A percentile compares a stretch with the other conserved stretches of the same genome.
phyloP scores from a whole-genome alignment of 2,797 vertebrate genomes.

The Notoglanidium macrostoma region DNA sequence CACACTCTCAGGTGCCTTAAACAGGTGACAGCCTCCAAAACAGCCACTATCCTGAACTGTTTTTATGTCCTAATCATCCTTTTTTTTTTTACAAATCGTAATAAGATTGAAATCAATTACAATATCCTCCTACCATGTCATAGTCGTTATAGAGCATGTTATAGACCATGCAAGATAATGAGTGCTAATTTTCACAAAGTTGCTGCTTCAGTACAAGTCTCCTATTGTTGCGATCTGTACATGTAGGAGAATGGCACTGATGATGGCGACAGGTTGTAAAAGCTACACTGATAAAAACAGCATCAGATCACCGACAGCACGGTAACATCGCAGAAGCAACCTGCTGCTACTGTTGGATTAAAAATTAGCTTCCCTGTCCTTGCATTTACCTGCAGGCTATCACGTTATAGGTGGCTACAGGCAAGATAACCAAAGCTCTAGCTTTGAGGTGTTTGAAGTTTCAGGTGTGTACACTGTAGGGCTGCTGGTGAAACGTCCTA shows the following conservation, averaged over 20 bases:
- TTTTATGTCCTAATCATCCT: background rate
- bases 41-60: background rate
- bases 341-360: background rate
- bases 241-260: too few relatives aligned
- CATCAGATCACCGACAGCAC: too few relatives aligned
- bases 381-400: background rate
- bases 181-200: background rate
- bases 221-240: background rate
- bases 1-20: slow-evolving; percentile 13
- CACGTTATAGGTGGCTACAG: background rate
- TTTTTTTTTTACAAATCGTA: background rate
- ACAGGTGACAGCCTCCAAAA: background rate
- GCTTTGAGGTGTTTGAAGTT: background rate
- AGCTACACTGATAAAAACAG: too few relatives aligned
- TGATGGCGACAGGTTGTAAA: background rate
- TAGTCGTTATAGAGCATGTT: background rate
- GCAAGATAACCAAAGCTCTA: background rate
- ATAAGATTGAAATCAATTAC: background rate
- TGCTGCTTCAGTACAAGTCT: background rate
- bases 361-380: background rate
- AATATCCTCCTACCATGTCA: background rate
- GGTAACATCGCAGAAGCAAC: background rate
- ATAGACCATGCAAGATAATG: background rate
- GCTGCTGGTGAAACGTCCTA: background rate
- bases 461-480: background rate